These are phyloP conservation scores for Psammodynastes pulverulentus DNA, from an alignment of 2,113 vertebrate species.

Conservation along the genomic window DNA sequence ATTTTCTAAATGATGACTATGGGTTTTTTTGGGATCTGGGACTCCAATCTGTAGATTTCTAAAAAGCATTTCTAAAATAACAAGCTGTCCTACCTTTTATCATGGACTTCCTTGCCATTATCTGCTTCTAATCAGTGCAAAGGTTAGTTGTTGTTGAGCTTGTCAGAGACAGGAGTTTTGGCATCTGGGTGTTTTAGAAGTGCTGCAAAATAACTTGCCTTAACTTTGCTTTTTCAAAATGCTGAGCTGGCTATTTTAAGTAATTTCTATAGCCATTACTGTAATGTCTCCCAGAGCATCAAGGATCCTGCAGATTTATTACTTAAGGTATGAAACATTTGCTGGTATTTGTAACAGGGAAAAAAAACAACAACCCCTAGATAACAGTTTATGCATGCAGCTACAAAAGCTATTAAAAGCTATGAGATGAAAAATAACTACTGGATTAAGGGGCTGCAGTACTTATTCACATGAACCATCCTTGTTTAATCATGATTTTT, in stretches of 20 bases:
- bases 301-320: accelerated
- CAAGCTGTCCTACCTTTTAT: not conserved
- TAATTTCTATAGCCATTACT: accelerated
- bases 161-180: not conserved
- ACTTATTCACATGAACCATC: not conserved
- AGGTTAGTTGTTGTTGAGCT: not conserved
- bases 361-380: not conserved
- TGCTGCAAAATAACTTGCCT: not conserved
- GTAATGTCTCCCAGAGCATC: not conserved
- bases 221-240: conserved; percentile 7
- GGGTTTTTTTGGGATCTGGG: not conserved
- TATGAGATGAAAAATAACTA: not conserved
- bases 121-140: not conserved
- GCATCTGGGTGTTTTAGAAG: not conserved
- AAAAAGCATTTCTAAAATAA: not conserved
- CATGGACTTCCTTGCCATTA: not conserved
- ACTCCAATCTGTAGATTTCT: not conserved
- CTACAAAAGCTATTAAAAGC: not conserved
- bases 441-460: not conserved
- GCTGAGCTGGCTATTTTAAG: conserved; percentile 21
- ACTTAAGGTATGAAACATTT: not conserved
- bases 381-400: not conserved
- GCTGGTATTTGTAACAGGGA: not conserved
- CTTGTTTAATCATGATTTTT: not conserved
- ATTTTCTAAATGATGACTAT: not conserved